Percentiles rank a stretch among this genome's conserved stretches.
These are phyloP conservation scores for Calycopis cecrops DNA, from an alignment of 1,140 invertebrate genomes.

Conservation along the genomic window DNA sequence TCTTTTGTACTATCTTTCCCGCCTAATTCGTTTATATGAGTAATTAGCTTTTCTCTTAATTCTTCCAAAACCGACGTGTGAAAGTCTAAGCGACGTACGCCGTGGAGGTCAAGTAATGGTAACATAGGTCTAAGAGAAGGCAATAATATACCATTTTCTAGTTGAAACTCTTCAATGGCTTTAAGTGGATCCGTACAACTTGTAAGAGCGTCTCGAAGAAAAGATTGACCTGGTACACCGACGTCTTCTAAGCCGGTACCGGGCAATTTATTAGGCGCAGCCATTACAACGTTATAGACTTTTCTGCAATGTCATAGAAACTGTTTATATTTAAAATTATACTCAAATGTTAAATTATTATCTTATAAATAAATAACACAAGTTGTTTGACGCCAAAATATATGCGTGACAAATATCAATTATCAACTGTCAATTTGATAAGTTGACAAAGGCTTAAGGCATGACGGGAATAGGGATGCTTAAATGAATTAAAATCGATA, in stretches of 20 bases:
- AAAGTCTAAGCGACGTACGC: conserved; percentile 93
- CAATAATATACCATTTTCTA: conserved; percentile 95
- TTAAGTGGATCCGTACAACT: conserved; percentile 97
- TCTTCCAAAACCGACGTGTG: conserved; percentile 97
- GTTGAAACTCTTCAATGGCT: conserved; percentile 98
- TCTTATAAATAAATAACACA: too few species aligned
- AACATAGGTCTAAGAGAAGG: conserved; percentile 95
- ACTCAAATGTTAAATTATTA: background rate
- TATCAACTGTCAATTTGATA: too few species aligned
- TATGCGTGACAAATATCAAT: too few species aligned
- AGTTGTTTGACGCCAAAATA: too few species aligned
- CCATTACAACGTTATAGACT: conserved; percentile 37
- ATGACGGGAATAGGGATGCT: too few species aligned
- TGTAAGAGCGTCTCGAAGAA: conserved; percentile 92
- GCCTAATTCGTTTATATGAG: conserved; percentile 92
- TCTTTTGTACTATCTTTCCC: conserved; percentile 82
- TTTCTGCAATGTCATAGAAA: background rate
- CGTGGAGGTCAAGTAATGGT: conserved; percentile 95
- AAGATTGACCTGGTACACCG: conserved; percentile 93
- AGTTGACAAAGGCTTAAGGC: too few species aligned
- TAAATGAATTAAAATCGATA: too few species aligned
- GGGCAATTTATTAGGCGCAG: conserved; percentile 61
- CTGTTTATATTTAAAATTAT: background rate
- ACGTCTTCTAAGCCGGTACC: conserved; percentile 87
- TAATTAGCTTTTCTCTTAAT: conserved; percentile 90